These are phyloP conservation scores for Aurelia aurita complex sp. Pacific DNA, from an alignment of 30 jellyfish, hydroid and myxozoan genomes.

Conservation along the genomic window DNA sequence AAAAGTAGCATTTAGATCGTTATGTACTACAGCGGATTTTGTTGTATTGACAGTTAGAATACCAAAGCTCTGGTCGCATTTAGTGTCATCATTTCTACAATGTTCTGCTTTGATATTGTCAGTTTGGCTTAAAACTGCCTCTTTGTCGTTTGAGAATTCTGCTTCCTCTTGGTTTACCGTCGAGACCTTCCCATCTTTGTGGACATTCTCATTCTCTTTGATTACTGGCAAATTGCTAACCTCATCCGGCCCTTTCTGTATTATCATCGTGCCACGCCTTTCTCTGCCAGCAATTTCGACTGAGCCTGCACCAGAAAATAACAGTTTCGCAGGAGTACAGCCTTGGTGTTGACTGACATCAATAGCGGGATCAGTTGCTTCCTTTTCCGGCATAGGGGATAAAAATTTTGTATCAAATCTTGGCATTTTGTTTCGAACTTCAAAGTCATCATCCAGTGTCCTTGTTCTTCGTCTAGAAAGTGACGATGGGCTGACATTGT, in stretches of 20 bases:
- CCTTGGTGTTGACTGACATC: neutral
- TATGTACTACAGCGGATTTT: neutral
- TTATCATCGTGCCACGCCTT: constrained; percentile 51
- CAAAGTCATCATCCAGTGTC: neutral
- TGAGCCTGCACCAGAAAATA: too few species aligned
- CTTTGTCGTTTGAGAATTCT: too few species aligned
- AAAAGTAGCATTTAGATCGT: constrained; percentile 25
- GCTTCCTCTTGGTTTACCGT: neutral
- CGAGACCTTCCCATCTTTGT: neutral
- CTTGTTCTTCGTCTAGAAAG: constrained; percentile 13
- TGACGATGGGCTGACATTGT: neutral
- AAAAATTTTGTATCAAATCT: constrained; percentile 16
- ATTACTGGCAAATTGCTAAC: constrained; percentile 26
- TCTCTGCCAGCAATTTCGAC: constrained; percentile 2
- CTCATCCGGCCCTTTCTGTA: constrained; percentile 31
- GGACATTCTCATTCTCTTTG: neutral
- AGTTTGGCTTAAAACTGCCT: too few species aligned
- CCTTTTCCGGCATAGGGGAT: constrained; percentile 26
- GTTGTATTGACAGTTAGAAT: too few species aligned
- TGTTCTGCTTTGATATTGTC: too few species aligned
- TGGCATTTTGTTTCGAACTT: constrained; percentile 17
- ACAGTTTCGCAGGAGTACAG: too few species aligned
- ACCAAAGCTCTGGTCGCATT: too few species aligned
- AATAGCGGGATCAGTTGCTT: neutral
- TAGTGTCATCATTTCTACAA: too few species aligned